A percentile compares a stretch with the other conserved stretches of the same genome.
phyloP scores from a whole-genome alignment of 37 sponge, comb jelly and placozoan species.

The Axinella damicornis region DNA sequence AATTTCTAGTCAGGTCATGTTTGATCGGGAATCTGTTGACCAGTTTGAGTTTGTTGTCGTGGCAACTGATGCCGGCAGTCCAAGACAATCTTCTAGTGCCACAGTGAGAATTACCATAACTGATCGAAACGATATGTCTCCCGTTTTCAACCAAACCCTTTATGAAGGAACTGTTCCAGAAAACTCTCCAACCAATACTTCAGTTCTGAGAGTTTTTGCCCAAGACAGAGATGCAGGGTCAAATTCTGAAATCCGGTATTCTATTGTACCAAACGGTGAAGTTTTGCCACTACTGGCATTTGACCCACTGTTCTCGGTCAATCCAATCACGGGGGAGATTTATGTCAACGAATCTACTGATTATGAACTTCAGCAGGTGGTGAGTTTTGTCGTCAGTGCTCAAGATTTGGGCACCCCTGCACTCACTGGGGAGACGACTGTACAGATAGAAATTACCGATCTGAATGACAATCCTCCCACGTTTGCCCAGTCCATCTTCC shows the following conservation, averaged over 20 bases:
- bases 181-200: background rate
- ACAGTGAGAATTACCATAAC: slow-evolving; percentile 38
- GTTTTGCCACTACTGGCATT: too few species aligned
- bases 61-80: slow-evolving; percentile 18
- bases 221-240: slow-evolving; percentile 46
- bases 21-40: slow-evolving; percentile 27
- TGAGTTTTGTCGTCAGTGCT: slow-evolving; percentile 52
- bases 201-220: slow-evolving; percentile 40
- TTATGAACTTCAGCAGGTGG: slow-evolving; percentile 20
- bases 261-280: background rate
- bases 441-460: slow-evolving; percentile 39
- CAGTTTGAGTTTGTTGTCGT: slow-evolving; percentile 2
- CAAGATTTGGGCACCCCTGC: slow-evolving; percentile 40
- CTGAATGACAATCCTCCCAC: slow-evolving; percentile 64
- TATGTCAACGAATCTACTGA: slow-evolving; percentile 5
- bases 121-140: slow-evolving; percentile 68
- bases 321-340: slow-evolving; percentile 22
- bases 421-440: slow-evolving; percentile 32
- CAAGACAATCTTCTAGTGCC: background rate
- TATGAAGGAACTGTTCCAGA: slow-evolving; percentile 30
- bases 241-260: slow-evolving; percentile 20
- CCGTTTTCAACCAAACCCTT: slow-evolving; percentile 11
- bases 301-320: slow-evolving; percentile 29
- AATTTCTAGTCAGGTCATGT: background rate
- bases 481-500: slow-evolving; percentile 19